phyloP scores from a whole-genome alignment of 1,140 invertebrate species.

The Elysia chlorotica region DNA sequence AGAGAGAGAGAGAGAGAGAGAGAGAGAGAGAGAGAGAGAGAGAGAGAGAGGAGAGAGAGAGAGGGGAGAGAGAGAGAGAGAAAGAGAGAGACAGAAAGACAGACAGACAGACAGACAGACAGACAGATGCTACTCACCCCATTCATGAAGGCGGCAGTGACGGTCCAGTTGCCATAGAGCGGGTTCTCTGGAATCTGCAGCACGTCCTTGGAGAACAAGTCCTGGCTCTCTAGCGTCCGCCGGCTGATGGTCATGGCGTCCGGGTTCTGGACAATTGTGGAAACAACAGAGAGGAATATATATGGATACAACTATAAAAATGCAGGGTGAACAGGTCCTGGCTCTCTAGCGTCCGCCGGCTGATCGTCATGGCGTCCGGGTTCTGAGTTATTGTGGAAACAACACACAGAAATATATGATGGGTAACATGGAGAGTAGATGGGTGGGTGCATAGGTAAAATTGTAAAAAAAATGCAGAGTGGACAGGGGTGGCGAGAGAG shows the following conservation, averaged over 20 bases:
- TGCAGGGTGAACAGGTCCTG: background rate
- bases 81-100: background rate
- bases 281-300: background rate
- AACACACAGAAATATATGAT: background rate
- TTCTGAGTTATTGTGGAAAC: too few relatives aligned
- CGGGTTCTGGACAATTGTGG: conserved; percentile 35
- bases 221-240: conserved; percentile 16
- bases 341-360: background rate
- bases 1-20: background rate
- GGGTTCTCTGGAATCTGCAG: conserved; percentile 33
- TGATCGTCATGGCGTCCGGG: background rate
- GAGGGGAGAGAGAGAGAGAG: background rate
- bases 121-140: too few relatives aligned
- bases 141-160: conserved; percentile 34
- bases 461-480: too few relatives aligned
- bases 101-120: too few relatives aligned
- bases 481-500: too few relatives aligned
- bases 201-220: conserved; percentile 22
- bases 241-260: conserved; percentile 29
- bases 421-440: background rate
- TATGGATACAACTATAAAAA: background rate
- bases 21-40: background rate
- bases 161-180: conserved; percentile 42
- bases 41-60: background rate
- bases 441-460: background rate